These are phyloP conservation scores for Drosophila nasuta DNA, from an alignment of 1,140 invertebrate species.

Conservation along the genomic window DNA sequence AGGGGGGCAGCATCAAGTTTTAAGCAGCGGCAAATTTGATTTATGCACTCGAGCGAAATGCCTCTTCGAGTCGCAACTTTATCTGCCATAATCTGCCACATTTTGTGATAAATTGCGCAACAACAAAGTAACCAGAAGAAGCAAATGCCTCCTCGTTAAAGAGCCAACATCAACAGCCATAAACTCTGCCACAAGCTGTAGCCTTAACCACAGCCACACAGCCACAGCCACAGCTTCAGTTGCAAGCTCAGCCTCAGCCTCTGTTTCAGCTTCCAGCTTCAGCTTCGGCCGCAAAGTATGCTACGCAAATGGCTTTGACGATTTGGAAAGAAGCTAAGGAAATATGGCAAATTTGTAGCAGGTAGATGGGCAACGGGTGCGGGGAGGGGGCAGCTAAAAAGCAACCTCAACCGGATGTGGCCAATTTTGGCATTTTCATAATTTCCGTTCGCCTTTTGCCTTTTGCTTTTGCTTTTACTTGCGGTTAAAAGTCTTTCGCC, in stretches of 20 bases:
- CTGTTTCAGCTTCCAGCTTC: not conserved
- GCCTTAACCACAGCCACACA: not conserved
- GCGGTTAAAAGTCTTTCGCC: slow-evolving; percentile 37
- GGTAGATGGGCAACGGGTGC: slow-evolving; percentile 8
- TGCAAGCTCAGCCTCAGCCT: slow-evolving; percentile 6
- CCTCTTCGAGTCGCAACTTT: slow-evolving; percentile 34
- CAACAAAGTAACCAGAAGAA: slow-evolving; percentile 7
- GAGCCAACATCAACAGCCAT: not conserved
- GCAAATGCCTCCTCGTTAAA: slow-evolving; percentile 18
- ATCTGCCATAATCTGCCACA: slow-evolving; percentile 50
- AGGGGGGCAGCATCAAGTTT: slow-evolving; percentile 9
- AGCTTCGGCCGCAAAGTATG: slow-evolving; percentile 73
- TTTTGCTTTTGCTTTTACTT: slow-evolving; percentile 37
- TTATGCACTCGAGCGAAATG: slow-evolving; percentile 42
- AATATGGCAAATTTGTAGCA: slow-evolving; percentile 33
- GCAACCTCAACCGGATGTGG: slow-evolving; percentile 63
- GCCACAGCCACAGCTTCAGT: not conserved
- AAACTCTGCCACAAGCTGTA: slow-evolving; percentile 9
- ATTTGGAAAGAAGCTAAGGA: slow-evolving; percentile 39
- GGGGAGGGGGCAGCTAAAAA: slow-evolving; percentile 25
- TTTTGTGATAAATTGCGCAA: slow-evolving; percentile 61
- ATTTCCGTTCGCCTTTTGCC: slow-evolving; percentile 62
- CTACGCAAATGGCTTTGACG: slow-evolving; percentile 57
- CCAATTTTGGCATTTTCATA: slow-evolving; percentile 80
- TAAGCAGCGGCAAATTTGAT: slow-evolving; percentile 49